Base-by-base conservation (phyloP, 2,113 vertebrate genomes). In the Enhydra lutris region DNA sequence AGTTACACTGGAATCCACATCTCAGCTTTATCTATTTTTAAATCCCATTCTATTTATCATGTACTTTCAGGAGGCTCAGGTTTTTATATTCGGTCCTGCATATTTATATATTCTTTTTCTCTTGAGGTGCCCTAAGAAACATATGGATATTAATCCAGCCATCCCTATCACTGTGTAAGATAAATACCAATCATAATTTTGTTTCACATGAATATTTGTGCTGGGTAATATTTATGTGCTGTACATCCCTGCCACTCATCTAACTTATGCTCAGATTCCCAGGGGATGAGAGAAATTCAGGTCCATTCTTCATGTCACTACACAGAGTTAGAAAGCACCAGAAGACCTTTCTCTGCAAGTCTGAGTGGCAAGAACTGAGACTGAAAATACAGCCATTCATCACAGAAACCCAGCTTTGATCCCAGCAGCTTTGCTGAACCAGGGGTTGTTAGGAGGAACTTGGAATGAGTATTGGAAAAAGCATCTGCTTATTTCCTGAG, bases 381-480 rank as follows among this genome's bases (percentile, higher is more conserved):
- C 45, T 50, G 39, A 45, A 94, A 86, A 89, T 69, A 26, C 34
- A 45, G 36, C 71, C 3, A 24, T 97, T 96, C 65, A 71, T 94
- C 87, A 88, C 10, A 7, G 92, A 95, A 92, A 67, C n/a, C 67
- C 80, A 36, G 74, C 92, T 89, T 90, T 98, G 92, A 96, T 94
- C 69, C 94, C 83, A 4, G 36, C 74, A 95, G 94, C 69, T 95
- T 88, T 94, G 94, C 90, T 95, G 97, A 96, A 95, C 83, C 50
- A 79, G 76, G 65, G 11, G 12, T 63, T 94, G 13, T 91, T 69
- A 91, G 92, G 42, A 91, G 69, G 79, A 93, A 50, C 82, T 89
- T 91, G 55, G 92, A 97, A 97, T 96, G 95, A 98, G 80, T 87
- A 84, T 76, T 88, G 94, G 92, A 96, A 83, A 94, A 97, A 89